Percentiles rank a stretch among this genome's conserved stretches.
Evolutionary conservation across 2,113 vertebrate genomes (phyloP).

Genomic region (Mastomys coucha): DNA sequence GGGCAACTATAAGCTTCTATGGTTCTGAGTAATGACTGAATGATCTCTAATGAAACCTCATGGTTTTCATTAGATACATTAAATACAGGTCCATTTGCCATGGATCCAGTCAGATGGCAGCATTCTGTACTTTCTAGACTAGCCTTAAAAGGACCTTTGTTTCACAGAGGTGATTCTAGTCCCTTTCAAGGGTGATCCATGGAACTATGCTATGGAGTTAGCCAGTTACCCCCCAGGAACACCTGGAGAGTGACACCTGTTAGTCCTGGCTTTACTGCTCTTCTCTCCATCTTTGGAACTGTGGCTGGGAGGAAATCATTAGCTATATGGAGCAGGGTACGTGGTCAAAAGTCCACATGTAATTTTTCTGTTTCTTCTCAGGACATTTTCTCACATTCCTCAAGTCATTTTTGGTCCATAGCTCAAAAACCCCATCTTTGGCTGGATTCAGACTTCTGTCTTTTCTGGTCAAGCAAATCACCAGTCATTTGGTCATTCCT

Average conservation of each 20-base stretch:
- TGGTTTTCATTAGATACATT: no score
- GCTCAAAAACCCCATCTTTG: not conserved
- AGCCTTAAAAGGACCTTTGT: not conserved
- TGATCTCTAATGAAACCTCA: slow-evolving; percentile 53
- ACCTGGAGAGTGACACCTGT: not conserved
- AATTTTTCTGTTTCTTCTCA: not conserved
- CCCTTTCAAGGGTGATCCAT: not conserved
- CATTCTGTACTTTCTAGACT: not conserved
- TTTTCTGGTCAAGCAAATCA: not conserved
- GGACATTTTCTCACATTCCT: not conserved
- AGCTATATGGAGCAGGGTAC: not conserved
- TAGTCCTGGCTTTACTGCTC: not conserved
- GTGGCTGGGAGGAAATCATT: not conserved
- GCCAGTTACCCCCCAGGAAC: not conserved
- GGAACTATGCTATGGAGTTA: accelerated
- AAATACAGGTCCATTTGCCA: no score
- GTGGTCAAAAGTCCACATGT: not conserved
- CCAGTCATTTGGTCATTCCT: not conserved
- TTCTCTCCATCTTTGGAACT: not conserved
- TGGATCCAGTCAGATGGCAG: not conserved
- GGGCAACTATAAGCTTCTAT: slow-evolving; percentile 8
- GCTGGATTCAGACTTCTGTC: not conserved
- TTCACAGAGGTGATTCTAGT: not conserved
- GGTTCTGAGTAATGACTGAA: slow-evolving; percentile 71
- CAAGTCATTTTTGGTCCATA: not conserved